Evolutionary conservation across 2,113 vertebrate species (phyloP).

Genomic region (Benitochromis conjunctus): DNA sequence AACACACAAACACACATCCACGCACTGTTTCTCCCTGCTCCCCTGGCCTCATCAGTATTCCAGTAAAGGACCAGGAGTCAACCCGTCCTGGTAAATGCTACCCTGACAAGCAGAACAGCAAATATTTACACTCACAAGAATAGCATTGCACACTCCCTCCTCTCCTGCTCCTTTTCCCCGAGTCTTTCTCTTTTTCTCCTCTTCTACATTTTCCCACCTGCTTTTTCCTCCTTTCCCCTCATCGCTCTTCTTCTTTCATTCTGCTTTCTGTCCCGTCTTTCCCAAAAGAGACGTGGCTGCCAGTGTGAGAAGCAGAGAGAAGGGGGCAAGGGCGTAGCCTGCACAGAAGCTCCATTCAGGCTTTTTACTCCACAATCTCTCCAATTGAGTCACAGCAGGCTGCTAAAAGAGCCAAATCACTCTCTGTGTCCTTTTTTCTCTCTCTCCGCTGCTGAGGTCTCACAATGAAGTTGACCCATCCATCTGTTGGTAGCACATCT

Average conservation of each 20-base stretch:
- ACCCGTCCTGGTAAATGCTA: conserved; percentile 62
- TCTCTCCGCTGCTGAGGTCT: conserved; percentile 15
- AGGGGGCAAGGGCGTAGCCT: conserved; percentile 18
- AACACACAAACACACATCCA: background rate
- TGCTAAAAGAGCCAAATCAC: conserved; percentile 49
- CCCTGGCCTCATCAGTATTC: conserved; percentile 72
- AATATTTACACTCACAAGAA: conserved; percentile 75
- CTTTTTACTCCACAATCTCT: conserved; percentile 46
- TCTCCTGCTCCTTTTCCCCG: background rate
- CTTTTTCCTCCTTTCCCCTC: background rate
- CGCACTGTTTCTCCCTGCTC: conserved; percentile 1
- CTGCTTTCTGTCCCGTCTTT: conserved; percentile 4
- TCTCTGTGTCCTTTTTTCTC: background rate
- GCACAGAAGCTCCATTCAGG: conserved; percentile 66
- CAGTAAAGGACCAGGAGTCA: conserved; percentile 60
- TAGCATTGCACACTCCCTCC: conserved; percentile 22
- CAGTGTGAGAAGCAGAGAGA: conserved; percentile 20
- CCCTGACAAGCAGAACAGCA: conserved; percentile 78
- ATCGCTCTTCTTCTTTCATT: background rate
- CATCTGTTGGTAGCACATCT: conserved; percentile 29
- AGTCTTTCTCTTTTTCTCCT: conserved; percentile 6
- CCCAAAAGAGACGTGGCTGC: conserved; percentile 37
- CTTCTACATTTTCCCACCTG: background rate
- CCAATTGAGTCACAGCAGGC: conserved; percentile 37
- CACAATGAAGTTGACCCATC: conserved; percentile 23